These are phyloP conservation scores for Dryobates pubescens DNA, from an alignment of 2,797 vertebrate genomes.

Conservation along the genomic window DNA sequence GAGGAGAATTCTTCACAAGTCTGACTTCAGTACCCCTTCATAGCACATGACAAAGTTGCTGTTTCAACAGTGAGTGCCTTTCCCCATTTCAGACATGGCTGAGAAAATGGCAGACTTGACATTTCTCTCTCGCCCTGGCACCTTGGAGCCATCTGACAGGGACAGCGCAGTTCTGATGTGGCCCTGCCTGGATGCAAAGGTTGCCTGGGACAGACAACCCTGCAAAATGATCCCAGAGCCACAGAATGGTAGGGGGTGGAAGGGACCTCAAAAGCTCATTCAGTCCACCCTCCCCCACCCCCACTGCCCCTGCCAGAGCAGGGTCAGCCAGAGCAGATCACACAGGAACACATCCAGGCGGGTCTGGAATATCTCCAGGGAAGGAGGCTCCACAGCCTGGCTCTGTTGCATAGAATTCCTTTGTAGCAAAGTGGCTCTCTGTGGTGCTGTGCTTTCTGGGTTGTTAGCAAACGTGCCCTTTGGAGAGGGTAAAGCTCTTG, in stretches of 20 bases:
- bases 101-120: slow-evolving; percentile 35
- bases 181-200: background rate
- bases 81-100: slow-evolving; percentile 8
- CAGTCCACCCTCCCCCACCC: no score
- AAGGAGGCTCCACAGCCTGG: background rate
- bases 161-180: background rate
- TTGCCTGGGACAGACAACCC: background rate
- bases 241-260: no score
- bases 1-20: background rate
- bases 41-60: background rate
- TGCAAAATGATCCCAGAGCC: background rate
- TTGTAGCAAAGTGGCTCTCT: background rate
- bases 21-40: background rate
- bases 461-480: background rate
- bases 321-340: no score
- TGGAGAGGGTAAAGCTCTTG: background rate
- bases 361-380: no score
- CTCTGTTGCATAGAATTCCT: background rate
- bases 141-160: background rate
- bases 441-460: background rate
- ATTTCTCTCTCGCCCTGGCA: background rate
- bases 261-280: no score
- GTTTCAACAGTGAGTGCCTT: slow-evolving; percentile 52
- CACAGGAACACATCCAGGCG: no score
- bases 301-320: no score